Percentiles rank a stretch among this genome's conserved stretches.
These are phyloP conservation scores for Timandra comae DNA, from an alignment of 2,888 invertebrate species.

Conservation along the genomic window DNA sequence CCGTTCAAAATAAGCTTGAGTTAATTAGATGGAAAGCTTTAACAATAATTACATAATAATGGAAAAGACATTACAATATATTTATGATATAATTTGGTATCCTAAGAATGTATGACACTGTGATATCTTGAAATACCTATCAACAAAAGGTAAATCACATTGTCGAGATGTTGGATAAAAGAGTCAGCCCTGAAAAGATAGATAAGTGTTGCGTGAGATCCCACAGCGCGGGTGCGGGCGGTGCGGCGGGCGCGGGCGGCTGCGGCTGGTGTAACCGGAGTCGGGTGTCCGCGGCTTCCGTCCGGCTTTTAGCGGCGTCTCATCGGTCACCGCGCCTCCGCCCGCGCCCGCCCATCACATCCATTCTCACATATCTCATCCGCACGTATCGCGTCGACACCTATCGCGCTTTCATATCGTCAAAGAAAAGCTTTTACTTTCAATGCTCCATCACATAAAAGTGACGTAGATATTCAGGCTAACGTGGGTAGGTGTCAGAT, in stretches of 20 bases:
- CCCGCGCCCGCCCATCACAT: conserved; percentile 27
- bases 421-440: conserved; percentile 24
- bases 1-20: too few species aligned
- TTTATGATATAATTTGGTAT: background rate
- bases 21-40: too few species aligned
- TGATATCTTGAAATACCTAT: too few species aligned
- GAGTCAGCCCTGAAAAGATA: conserved; percentile 43
- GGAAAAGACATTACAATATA: too few species aligned
- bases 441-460: conserved; percentile 19
- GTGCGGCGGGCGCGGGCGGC: too few species aligned
- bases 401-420: conserved; percentile 23
- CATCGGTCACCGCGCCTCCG: conserved; percentile 51
- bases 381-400: conserved; percentile 27
- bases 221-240: too few species aligned
- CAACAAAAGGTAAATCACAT: too few species aligned
- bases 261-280: conserved; percentile 64
- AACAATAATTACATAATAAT: too few species aligned
- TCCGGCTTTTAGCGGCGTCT: conserved; percentile 74
- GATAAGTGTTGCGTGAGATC: conserved; percentile 54
- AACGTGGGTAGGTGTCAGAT: conserved; percentile 10
- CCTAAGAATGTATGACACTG: too few species aligned
- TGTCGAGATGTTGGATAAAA: too few species aligned
- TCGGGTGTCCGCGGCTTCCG: conserved; percentile 70
- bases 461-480: conserved; percentile 17
- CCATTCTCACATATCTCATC: conserved; percentile 38